A percentile compares a stretch with the other conserved stretches of the same genome.
Evolutionary conservation across 2,113 vertebrate genomes (phyloP).

Genomic region (Ciconia maguari): DNA sequence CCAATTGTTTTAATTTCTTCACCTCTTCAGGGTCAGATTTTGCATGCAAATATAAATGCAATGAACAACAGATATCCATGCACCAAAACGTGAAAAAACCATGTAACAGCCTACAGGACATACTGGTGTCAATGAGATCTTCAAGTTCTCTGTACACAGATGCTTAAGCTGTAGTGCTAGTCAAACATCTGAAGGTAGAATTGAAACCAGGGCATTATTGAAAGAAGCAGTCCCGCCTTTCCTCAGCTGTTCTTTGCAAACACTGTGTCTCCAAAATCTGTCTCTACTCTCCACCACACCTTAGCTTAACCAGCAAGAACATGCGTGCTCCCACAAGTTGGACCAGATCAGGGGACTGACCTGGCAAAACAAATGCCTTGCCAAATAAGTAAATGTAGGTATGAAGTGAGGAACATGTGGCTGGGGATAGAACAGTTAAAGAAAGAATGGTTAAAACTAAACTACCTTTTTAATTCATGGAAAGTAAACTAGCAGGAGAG

Average conservation of each 20-base stretch:
- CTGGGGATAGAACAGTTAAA: neutral
- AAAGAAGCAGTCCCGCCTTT: neutral
- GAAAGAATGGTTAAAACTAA: neutral
- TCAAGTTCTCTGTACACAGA: neutral
- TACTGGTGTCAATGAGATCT: neutral
- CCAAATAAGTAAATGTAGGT: neutral
- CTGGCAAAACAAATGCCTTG: neutral
- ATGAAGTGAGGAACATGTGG: neutral
- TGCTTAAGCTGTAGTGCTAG: neutral
- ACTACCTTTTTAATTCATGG: neutral
- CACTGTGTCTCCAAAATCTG: neutral
- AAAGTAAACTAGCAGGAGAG: neutral
- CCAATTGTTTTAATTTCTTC: neutral
- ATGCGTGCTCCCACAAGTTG: neutral
- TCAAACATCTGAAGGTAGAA: neutral
- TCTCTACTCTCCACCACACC: neutral
- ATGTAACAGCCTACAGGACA: neutral
- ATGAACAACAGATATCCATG: neutral
- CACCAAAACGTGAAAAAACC: neutral
- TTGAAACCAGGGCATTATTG: neutral
- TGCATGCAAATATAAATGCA: neutral
- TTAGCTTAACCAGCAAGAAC: neutral
- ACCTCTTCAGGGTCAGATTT: neutral
- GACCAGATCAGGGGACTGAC: neutral
- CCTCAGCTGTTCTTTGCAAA: neutral